Evolutionary conservation across 1,140 invertebrate species (phyloP).

Genomic region (Cydia amplana): DNA sequence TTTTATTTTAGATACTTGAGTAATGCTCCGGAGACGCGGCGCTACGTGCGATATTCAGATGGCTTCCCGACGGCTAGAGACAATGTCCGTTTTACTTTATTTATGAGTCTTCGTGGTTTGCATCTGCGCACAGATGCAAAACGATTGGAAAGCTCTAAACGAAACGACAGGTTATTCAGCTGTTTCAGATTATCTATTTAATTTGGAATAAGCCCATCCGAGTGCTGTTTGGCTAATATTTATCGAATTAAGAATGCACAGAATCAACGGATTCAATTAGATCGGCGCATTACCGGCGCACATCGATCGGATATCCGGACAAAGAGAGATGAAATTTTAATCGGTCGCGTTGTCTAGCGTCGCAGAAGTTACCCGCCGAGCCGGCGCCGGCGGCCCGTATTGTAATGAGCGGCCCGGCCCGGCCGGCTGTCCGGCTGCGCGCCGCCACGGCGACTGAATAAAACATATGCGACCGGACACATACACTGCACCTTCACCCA

Average conservation of each 20-base stretch:
- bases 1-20: constrained; percentile 66
- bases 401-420: constrained; percentile 58
- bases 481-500: constrained; percentile 27
- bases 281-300: constrained; percentile 59
- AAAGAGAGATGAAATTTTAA: constrained; percentile 77
- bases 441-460: constrained; percentile 49
- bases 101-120: constrained; percentile 41
- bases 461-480: constrained; percentile 48
- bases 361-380: constrained; percentile 57
- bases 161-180: constrained; percentile 41
- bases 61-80: constrained; percentile 18
- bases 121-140: constrained; percentile 43
- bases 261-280: constrained; percentile 60
- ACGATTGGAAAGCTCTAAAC: constrained; percentile 32
- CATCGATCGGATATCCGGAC: constrained; percentile 70
- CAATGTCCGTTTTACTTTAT: constrained; percentile 34
- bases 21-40: constrained; percentile 56
- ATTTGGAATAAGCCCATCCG: constrained; percentile 35
- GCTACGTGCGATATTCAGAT: constrained; percentile 44
- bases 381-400: constrained; percentile 56
- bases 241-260: constrained; percentile 36
- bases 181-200: constrained; percentile 42
- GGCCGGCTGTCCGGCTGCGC: constrained; percentile 40
- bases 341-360: constrained; percentile 67
- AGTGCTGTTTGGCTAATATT: not conserved